Conservation (phyloP, 2,113 vertebrate genomes). For the Psilopogon haemacephalus region DNA sequence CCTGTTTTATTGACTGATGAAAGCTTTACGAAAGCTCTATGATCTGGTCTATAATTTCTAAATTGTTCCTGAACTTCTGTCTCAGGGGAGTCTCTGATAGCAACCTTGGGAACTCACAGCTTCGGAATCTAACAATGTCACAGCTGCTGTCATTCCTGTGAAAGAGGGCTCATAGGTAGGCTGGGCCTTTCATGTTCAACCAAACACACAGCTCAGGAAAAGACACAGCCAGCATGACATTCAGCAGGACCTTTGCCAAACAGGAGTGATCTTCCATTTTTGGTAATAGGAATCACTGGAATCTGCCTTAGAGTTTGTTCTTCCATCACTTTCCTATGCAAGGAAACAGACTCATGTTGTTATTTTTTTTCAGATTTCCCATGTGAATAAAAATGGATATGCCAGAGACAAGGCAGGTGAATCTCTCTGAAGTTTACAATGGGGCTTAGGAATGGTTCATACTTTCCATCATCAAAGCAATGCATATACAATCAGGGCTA, state of each 20-base stretch:
- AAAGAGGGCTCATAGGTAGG: not conserved
- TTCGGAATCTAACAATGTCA: not conserved
- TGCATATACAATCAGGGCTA: not conserved
- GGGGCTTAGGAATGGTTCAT: not conserved
- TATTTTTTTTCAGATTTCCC: not conserved
- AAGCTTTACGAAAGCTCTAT: constrained; percentile 73
- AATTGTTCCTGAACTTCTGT: constrained; percentile 60
- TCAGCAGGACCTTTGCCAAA: not conserved
- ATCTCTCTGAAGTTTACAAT: not conserved
- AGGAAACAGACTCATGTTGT: not conserved
- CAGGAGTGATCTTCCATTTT: not conserved
- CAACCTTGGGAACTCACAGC: not conserved
- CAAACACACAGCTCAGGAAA: not conserved
- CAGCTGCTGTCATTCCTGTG: not conserved
- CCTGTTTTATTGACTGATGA: constrained; percentile 75
- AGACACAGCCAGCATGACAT: fast-evolving
- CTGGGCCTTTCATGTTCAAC: not conserved
- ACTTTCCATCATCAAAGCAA: not conserved
- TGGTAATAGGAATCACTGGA: not conserved
- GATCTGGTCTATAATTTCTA: constrained; percentile 71
- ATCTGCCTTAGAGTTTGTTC: not conserved
- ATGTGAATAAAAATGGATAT: not conserved
- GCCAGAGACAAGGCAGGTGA: not conserved
- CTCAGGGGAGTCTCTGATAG: not conserved
- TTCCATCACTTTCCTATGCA: not conserved